phyloP scores from a whole-genome alignment of 64 coral and sea anemone genomes.

The Actinia equina region DNA sequence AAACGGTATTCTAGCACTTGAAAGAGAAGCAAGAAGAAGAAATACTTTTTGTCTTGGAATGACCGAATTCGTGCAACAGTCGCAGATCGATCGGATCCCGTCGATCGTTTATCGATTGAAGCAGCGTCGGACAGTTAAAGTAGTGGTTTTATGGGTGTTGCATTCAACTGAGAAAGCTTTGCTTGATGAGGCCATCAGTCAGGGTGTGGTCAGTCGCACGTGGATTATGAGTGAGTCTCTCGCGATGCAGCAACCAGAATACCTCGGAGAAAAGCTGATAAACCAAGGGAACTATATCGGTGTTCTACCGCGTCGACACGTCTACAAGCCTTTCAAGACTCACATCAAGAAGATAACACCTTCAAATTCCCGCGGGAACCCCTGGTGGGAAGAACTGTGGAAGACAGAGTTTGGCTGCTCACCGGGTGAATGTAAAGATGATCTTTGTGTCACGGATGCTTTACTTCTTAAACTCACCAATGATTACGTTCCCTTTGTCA shows the following conservation, averaged over 20 bases:
- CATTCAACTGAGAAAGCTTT: constrained; percentile 12
- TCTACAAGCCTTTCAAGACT: background rate
- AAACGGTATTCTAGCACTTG: constrained; percentile 3
- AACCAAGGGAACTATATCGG: constrained; percentile 11
- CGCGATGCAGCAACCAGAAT: constrained; percentile 9
- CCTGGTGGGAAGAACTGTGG: constrained; percentile 78
- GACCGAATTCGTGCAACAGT: constrained; percentile 3
- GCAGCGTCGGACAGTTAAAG: constrained; percentile 2
- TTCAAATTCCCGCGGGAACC: constrained; percentile 7
- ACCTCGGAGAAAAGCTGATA: constrained; percentile 6
- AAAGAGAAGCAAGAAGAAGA: background rate
- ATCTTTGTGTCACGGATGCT: constrained; percentile 26
- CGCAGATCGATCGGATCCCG: background rate
- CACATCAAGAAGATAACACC: constrained; percentile 6
- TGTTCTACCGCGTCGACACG: constrained; percentile 16
- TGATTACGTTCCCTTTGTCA: constrained; percentile 44
- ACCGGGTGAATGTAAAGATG: constrained; percentile 16
- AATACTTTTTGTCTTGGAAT: constrained; percentile 19
- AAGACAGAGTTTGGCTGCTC: constrained; percentile 53
- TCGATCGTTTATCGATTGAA: constrained; percentile 23
- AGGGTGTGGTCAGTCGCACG: constrained; percentile 5
- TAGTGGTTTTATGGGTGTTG: constrained; percentile 10
- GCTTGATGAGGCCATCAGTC: background rate
- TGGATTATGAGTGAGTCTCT: constrained; percentile 31
- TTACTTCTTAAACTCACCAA: constrained; percentile 45